Percentiles rank a stretch among this genome's conserved stretches.
Conservation (phyloP, 2,797 vertebrate species). For the Rhynchotus rufescens region DNA sequence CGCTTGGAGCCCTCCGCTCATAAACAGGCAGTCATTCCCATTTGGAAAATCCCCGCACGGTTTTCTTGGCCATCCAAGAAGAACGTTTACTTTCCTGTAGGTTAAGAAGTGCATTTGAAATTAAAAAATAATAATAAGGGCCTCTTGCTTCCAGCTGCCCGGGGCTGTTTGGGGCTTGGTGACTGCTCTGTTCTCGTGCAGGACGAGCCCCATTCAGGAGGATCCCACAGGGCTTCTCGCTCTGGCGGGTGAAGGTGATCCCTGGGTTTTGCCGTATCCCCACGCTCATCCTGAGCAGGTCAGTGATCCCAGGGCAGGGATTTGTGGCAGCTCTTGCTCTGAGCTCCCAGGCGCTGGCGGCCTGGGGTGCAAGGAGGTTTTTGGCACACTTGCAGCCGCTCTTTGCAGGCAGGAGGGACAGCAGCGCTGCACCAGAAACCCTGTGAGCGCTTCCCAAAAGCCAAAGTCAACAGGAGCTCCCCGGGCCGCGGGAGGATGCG, state of each 20-base stretch:
- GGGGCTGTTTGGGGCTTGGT: constrained; percentile 22
- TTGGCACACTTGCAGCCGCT: too few relatives aligned
- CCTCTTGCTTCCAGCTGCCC: constrained; percentile 46
- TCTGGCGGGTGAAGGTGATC: background rate
- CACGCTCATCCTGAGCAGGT: background rate
- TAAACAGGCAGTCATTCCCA: constrained; percentile 65
- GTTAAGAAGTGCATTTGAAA: constrained; percentile 63
- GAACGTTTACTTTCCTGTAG: constrained; percentile 59
- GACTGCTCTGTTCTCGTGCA: background rate
- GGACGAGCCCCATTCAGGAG: background rate
- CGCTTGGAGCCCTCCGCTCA: constrained; percentile 52
- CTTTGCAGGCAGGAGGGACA: background rate
- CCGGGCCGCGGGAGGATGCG: background rate
- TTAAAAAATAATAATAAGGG: constrained; percentile 16
- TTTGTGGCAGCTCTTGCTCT: background rate
- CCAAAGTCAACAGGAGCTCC: background rate
- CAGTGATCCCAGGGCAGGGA: background rate
- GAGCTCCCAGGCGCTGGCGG: too few relatives aligned
- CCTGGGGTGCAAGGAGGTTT: too few relatives aligned
- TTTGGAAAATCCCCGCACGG: constrained; percentile 74
- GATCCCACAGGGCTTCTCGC: constrained; percentile 37
- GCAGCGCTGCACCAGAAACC: background rate
- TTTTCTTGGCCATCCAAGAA: constrained; percentile 59
- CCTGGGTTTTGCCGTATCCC: background rate
- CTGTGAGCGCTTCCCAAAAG: background rate